These are phyloP conservation scores for Troilus luridus DNA, from an alignment of 2,888 invertebrate genomes.

Conservation along the genomic window DNA sequence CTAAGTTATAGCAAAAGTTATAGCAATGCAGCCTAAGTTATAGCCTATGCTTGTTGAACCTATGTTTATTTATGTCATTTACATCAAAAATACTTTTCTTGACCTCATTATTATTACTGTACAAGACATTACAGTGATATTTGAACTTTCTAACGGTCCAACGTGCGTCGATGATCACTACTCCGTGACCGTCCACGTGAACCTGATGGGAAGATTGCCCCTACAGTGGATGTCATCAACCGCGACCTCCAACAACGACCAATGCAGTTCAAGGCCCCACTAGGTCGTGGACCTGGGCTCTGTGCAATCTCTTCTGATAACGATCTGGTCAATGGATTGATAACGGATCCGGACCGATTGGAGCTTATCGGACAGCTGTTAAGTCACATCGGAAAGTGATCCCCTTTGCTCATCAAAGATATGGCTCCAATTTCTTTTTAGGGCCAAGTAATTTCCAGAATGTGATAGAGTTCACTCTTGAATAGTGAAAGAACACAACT, in stretches of 20 bases:
- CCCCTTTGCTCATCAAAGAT: not conserved
- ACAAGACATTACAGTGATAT: not conserved
- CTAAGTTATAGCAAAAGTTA: too few species aligned
- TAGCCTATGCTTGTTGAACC: too few species aligned
- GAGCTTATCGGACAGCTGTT: not conserved
- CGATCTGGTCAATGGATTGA: not conserved
- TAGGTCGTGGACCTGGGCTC: not conserved
- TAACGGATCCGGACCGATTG: not conserved
- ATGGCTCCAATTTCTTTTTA: not conserved
- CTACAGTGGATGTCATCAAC: not conserved
- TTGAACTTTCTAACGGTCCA: not conserved
- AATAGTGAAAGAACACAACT: too few species aligned
- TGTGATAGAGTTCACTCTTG: not conserved
- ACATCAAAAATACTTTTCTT: too few species aligned
- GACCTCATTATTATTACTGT: too few species aligned
- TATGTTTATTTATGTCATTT: too few species aligned
- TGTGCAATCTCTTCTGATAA: not conserved
- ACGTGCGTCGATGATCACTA: not conserved
- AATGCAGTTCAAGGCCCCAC: conserved; percentile 19
- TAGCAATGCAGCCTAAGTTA: too few species aligned
- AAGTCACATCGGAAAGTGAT: not conserved
- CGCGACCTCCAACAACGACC: not conserved
- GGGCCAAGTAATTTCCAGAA: not conserved
- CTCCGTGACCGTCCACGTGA: not conserved
- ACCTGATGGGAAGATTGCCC: not conserved